phyloP scores from a whole-genome alignment of 2,113 vertebrate species.

The Takifugu bimaculatus region DNA sequence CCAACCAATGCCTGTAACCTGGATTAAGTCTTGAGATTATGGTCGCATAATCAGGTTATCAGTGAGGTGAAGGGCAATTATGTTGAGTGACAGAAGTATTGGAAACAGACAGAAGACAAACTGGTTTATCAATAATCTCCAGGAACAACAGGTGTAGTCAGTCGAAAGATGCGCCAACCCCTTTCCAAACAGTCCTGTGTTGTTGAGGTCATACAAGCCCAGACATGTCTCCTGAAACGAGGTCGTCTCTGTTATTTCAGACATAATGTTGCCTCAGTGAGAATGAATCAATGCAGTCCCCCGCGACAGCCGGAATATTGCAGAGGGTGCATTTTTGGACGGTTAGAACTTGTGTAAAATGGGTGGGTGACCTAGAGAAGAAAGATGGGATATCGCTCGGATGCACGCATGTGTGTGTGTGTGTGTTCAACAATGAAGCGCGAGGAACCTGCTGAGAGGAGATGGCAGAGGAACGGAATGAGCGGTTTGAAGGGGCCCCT shows the following conservation, averaged over 20 bases:
- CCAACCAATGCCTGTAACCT: too few relatives aligned
- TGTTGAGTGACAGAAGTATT: too few relatives aligned
- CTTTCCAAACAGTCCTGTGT: constrained; percentile 26
- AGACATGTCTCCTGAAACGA: constrained; percentile 54
- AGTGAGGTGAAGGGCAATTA: too few relatives aligned
- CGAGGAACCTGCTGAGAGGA: constrained; percentile 22
- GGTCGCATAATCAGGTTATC: too few relatives aligned
- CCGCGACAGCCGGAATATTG: background rate
- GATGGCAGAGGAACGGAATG: constrained; percentile 1
- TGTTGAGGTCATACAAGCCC: constrained; percentile 41
- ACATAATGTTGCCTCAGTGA: constrained; percentile 30
- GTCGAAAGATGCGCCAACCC: constrained; percentile 8
- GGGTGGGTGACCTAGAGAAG: constrained; percentile 9
- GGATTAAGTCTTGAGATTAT: too few relatives aligned
- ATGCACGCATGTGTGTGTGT: constrained; percentile 3
- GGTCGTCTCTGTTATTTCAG: constrained; percentile 51
- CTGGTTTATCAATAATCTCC: too few relatives aligned
- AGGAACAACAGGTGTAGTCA: constrained; percentile 10
- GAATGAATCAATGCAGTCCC: constrained; percentile 36
- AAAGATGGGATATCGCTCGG: constrained; percentile 4
- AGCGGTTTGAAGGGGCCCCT: too few relatives aligned
- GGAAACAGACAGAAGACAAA: too few relatives aligned
- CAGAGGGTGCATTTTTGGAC: constrained; percentile 4
- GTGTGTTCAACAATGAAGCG: constrained; percentile 2
- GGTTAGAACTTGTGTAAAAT: constrained; percentile 35